Evolutionary conservation across 2,888 invertebrate genomes (phyloP).

Genomic region (Drosophila austrosaltans): DNA sequence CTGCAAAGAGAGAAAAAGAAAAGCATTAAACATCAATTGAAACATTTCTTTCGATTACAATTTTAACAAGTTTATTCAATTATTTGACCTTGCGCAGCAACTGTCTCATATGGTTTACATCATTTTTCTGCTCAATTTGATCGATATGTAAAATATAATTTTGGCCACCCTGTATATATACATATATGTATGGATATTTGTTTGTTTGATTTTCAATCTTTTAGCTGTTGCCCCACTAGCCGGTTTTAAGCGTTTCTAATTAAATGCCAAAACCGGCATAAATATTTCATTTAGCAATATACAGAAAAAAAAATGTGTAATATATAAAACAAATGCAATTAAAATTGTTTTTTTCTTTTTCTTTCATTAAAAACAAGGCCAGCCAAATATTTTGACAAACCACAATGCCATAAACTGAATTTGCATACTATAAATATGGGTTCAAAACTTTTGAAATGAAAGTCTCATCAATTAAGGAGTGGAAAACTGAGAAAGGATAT

Average conservation of each 20-base stretch:
- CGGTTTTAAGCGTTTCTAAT: slow-evolving; percentile 45
- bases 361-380: slow-evolving; percentile 19
- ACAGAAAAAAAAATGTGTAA: slow-evolving; percentile 20
- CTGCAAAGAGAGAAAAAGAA: slow-evolving; percentile 53
- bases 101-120: too few species aligned
- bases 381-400: not conserved
- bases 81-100: too few species aligned
- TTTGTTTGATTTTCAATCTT: slow-evolving; percentile 25
- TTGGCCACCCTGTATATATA: slow-evolving; percentile 22
- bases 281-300: slow-evolving; percentile 35
- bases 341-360: slow-evolving; percentile 1
- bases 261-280: slow-evolving; percentile 41
- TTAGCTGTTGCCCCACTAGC: slow-evolving; percentile 27
- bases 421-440: not conserved
- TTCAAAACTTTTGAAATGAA: not conserved
- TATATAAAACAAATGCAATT: slow-evolving; percentile 19
- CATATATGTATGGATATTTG: not conserved
- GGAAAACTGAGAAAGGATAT: not conserved
- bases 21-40: slow-evolving; percentile 38
- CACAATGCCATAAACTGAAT: not conserved
- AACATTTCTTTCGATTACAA: slow-evolving; percentile 30
- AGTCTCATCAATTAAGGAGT: not conserved
- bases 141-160: too few species aligned
- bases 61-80: too few species aligned
- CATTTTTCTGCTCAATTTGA: too few species aligned